Base-by-base conservation (phyloP, 2,888 invertebrate genomes). In the Lasioglossum calceatum region DNA sequence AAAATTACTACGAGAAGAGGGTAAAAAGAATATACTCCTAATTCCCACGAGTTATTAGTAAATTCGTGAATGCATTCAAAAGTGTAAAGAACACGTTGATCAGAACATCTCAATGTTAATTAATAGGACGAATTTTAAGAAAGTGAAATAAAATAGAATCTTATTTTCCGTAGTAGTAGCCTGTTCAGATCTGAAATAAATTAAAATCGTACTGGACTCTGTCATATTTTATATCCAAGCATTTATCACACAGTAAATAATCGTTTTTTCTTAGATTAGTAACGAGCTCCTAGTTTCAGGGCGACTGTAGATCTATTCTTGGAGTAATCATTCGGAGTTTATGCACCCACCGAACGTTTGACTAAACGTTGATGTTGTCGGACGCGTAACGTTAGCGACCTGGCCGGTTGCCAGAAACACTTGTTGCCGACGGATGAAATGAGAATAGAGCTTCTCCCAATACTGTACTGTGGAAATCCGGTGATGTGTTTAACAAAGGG, bases 401-500 rank as follows among this genome's bases (percentile, higher is more conserved):
- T 92, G 93, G 94, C 93, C 47, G 70, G 8, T 1, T 75, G 93
- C 93, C 94, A 94, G 84, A 92, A 88, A 94, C 94, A 94, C 94
- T 94, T 94, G 94, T 94, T 94, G 94, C 92, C 89, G 87, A 16
- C 88, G 88, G 89, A 90, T 93, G 90, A 92, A 93, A 93, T 93
- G 91, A 92, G 93, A 94, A 93, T 93, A 92, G 93, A 92, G 88
- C 89, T 54, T 42, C 75, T 58, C 67, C 64, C 83, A 50, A 89
- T 79, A 78, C 76, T 42, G 54, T 78, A 67, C 50, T 32, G 61
- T 78, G 61, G 44, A 81, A 79, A 89, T 85, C 87, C 80, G 74
- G 32, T 58, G 27, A 54, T 42, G 50, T 72, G 61, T 85, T 81
- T 81, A 88, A 87, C 47, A 67, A 44, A 12, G 44, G 1, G 12